phyloP scores from a whole-genome alignment of 2,888 invertebrate species.

The Abrostola tripartita region DNA sequence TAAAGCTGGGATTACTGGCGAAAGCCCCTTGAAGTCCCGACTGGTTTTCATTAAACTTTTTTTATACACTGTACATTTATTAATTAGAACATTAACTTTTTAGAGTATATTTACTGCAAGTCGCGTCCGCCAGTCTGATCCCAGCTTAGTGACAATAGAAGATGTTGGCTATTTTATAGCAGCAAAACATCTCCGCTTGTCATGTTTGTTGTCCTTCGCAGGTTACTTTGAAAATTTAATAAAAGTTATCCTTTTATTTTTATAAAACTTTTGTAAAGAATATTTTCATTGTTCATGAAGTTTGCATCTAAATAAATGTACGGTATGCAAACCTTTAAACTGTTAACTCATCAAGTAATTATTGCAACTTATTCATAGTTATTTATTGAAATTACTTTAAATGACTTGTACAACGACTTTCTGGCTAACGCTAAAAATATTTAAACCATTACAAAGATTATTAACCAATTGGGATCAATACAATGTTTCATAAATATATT shows the following conservation, averaged over 20 bases:
- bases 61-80: slow-evolving; percentile 20
- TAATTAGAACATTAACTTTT: not conserved
- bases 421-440: no score
- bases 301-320: no score
- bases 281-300: no score
- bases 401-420: no score
- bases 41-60: slow-evolving; percentile 25
- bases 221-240: slow-evolving; percentile 24
- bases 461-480: no score
- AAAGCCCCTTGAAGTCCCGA: slow-evolving; percentile 38
- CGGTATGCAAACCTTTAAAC: no score
- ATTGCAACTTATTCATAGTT: no score
- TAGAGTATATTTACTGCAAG: slow-evolving; percentile 27
- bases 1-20: slow-evolving; percentile 59
- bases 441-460: no score
- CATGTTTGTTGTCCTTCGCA: slow-evolving; percentile 24
- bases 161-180: slow-evolving; percentile 20
- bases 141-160: slow-evolving; percentile 38
- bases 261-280: no score
- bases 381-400: no score
- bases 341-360: no score
- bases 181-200: slow-evolving; percentile 24
- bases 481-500: no score
- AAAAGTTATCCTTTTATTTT: slow-evolving; percentile 11
- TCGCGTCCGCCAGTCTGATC: slow-evolving; percentile 43